Evolutionary conservation across 2,113 vertebrate genomes (phyloP).

Genomic region (Climacteris rufus): DNA sequence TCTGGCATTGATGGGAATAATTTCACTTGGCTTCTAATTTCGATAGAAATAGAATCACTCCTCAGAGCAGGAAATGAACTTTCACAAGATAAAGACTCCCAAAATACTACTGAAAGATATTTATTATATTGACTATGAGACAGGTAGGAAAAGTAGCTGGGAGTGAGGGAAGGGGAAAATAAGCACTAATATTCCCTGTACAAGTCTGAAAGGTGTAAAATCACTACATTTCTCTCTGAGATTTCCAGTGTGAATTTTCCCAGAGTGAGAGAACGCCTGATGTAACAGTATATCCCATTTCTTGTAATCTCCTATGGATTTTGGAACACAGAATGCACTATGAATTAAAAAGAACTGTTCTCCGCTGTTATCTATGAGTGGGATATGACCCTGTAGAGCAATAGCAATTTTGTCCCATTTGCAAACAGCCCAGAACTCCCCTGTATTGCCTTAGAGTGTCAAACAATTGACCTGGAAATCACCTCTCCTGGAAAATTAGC

Average conservation of each 20-base stretch:
- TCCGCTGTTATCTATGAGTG: not conserved
- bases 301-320: not conserved
- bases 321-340: not conserved
- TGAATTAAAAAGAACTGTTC: not conserved
- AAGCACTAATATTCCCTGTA: not conserved
- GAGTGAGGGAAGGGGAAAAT: not conserved
- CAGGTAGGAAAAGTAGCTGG: not conserved
- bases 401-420: not conserved
- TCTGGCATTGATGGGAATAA: constrained; percentile 8
- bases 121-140: not conserved
- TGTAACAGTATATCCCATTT: not conserved
- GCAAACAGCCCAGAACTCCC: not conserved
- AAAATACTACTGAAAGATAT: not conserved
- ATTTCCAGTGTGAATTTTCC: not conserved
- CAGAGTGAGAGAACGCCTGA: not conserved
- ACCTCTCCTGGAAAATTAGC: constrained; percentile 31
- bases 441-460: not conserved
- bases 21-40: constrained; percentile 38
- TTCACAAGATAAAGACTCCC: not conserved
- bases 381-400: not conserved
- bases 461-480: constrained; percentile 40
- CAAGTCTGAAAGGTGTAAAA: not conserved
- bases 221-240: not conserved
- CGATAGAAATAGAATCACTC: not conserved
- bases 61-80: not conserved